phyloP scores from a whole-genome alignment of 1,140 invertebrate species.

The Zaprionus camerounensis region DNA sequence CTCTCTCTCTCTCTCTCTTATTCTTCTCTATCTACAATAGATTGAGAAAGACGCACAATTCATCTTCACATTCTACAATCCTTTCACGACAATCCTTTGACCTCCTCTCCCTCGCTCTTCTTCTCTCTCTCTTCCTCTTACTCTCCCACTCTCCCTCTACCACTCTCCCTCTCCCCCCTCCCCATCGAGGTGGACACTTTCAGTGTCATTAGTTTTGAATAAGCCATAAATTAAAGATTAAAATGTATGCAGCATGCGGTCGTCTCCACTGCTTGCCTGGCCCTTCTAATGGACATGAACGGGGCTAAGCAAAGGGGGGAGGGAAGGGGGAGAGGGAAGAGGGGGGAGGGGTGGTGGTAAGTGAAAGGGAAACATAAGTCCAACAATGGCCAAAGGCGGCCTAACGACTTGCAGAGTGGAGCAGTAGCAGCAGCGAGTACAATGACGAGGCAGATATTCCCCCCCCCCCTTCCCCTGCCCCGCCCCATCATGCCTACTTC shows the following conservation, averaged over 20 bases:
- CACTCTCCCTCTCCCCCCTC: not conserved
- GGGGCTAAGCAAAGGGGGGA: not conserved
- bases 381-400: slow-evolving; percentile 73
- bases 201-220: slow-evolving; percentile 81
- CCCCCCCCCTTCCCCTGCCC: not conserved
- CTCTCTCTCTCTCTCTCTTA: not conserved
- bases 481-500: too few species aligned
- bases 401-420: slow-evolving; percentile 56
- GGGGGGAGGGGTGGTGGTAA: slow-evolving; percentile 19
- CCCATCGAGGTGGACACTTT: slow-evolving; percentile 50
- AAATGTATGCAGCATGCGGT: slow-evolving; percentile 56
- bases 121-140: too few species aligned
- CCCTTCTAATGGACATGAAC: slow-evolving; percentile 45
- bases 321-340: not conserved
- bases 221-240: slow-evolving; percentile 82
- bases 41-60: not conserved
- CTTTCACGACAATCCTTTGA: not conserved
- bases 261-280: slow-evolving; percentile 9
- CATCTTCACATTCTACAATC: not conserved
- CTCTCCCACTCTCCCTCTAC: not conserved
- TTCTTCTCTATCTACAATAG: not conserved
- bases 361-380: slow-evolving; percentile 73
- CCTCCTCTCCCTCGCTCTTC: not conserved
- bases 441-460: slow-evolving; percentile 40
- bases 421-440: slow-evolving; percentile 25